phyloP scores from a whole-genome alignment of 2,888 invertebrate genomes.

The Abscondita cerata region DNA sequence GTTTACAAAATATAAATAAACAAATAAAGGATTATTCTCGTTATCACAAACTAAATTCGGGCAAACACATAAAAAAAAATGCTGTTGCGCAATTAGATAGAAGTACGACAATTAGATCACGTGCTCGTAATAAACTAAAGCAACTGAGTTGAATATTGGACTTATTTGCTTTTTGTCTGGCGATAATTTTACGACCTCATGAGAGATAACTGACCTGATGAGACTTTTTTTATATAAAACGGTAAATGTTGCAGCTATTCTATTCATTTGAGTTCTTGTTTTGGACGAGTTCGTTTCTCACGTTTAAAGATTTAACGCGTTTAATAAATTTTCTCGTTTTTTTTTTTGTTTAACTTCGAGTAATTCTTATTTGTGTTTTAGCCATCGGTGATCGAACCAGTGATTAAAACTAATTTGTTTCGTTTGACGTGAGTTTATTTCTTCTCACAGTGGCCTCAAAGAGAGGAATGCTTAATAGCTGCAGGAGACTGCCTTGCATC shows the following conservation, averaged over 20 bases:
- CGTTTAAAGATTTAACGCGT: too few species aligned
- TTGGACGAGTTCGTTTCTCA: slow-evolving; percentile 11
- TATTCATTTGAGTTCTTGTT: slow-evolving; percentile 10
- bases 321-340: too few species aligned
- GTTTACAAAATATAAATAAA: too few species aligned
- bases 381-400: too few species aligned
- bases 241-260: slow-evolving; percentile 37
- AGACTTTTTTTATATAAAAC: slow-evolving; percentile 47
- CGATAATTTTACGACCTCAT: slow-evolving; percentile 50
- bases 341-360: background rate
- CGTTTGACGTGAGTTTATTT: slow-evolving; percentile 35
- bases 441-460: slow-evolving; percentile 53
- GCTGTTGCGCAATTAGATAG: slow-evolving; percentile 18
- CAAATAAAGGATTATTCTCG: background rate
- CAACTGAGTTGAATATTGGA: slow-evolving; percentile 39
- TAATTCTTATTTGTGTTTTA: too few species aligned
- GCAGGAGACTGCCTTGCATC: slow-evolving; percentile 86
- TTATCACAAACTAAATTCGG: slow-evolving; percentile 3
- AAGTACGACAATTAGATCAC: slow-evolving; percentile 33
- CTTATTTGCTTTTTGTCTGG: slow-evolving; percentile 48
- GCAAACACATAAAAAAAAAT: slow-evolving; percentile 17
- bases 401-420: background rate
- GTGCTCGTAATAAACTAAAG: slow-evolving; percentile 41
- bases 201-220: slow-evolving; percentile 49
- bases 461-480: slow-evolving; percentile 66